Evolutionary conservation across 2,888 invertebrate genomes (phyloP).

Genomic region (Philaethria dido): DNA sequence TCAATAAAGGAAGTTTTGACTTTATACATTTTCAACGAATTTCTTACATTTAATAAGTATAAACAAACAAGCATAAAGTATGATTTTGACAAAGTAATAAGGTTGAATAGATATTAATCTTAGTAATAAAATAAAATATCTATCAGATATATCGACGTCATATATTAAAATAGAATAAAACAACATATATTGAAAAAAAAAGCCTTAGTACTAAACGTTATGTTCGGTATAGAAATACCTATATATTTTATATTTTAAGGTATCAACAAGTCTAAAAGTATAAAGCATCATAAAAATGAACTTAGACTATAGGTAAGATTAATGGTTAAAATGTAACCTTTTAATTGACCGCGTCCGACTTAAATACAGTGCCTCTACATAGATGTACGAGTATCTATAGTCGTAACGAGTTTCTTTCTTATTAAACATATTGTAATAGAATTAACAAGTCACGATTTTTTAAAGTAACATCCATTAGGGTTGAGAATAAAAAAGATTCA

Average conservation of each 20-base stretch:
- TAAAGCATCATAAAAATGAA: too few species aligned
- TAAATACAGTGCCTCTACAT: not conserved
- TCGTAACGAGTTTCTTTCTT: not conserved
- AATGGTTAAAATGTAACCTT: not conserved
- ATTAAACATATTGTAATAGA: too few species aligned
- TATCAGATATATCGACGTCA: too few species aligned
- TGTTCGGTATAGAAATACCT: too few species aligned
- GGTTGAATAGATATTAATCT: not conserved
- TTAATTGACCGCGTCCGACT: not conserved
- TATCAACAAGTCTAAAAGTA: too few species aligned
- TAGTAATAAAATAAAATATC: too few species aligned
- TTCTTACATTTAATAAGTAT: not conserved
- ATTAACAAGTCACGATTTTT: slow-evolving; percentile 1
- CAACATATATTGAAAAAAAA: too few species aligned
- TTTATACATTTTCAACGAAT: not conserved
- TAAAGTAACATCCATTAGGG: not conserved
- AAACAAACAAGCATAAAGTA: not conserved
- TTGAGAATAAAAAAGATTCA: not conserved
- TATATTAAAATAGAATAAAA: too few species aligned
- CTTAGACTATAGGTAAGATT: not conserved
- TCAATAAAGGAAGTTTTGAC: not conserved
- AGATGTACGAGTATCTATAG: too few species aligned
- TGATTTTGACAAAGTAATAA: not conserved
- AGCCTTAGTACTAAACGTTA: too few species aligned
- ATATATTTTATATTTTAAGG: too few species aligned